Base-by-base conservation (phyloP, 2,113 vertebrate genomes). In the Zosterops pallidus region DNA sequence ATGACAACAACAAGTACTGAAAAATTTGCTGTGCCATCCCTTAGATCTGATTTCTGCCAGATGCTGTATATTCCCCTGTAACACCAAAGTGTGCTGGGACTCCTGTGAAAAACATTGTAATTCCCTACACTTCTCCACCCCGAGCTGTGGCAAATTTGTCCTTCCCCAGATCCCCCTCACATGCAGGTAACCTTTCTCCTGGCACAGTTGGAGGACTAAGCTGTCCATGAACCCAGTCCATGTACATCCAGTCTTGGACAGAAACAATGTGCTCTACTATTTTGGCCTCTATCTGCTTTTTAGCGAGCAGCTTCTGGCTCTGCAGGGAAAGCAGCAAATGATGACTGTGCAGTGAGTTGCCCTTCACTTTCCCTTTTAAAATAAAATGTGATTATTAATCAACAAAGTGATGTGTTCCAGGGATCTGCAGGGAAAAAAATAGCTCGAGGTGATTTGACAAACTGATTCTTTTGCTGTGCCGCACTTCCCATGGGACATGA, bases 331-430 rank as follows among this genome's bases (percentile, higher is more conserved):
- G 22, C 2, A 2, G 23, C 72, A 86, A 90, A 86, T 29, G 86
- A 94, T 75, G 75, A 94, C 87, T 90, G 4, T n/a, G 93, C 72
- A 94, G 52, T 2, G 16, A 89, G 62, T 29, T 93, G 79, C 29
- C 78, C 82, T 86, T 96, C 92, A 86, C 69, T 90, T 78, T 94
- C 53, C n/a, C 78, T 82, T 93, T 80, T 79, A 87, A 93, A 95
- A 89, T 90, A 46, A 94, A 94, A 92, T 65, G 81, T 88, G 88
- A 87, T 90, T 91, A 93, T 95, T 95, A 95, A 94, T 85, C 95
- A 97, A 87, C 86, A 65, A 90, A 95, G 21, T 88, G 71, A 85
- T 69, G 89, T 24, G 23, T 80, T 62, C 82, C 70, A 55, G 44
- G 55, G 60, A 77, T 94, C 90, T 55, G 41, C 68, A 77, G 60